These are phyloP conservation scores for Tineola bisselliella DNA, from an alignment of 2,888 invertebrate genomes.

Conservation along the genomic window DNA sequence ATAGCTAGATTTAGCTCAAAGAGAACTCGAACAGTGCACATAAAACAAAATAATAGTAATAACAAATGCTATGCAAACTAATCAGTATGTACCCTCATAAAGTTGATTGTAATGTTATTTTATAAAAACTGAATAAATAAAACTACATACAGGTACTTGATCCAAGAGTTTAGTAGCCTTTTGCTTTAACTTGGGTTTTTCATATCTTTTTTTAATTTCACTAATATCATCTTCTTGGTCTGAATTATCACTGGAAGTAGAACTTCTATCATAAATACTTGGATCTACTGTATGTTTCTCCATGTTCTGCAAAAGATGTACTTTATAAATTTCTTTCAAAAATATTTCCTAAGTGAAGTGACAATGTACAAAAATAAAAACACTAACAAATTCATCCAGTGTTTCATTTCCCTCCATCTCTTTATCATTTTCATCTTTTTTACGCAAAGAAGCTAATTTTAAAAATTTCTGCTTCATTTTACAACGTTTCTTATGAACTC, in stretches of 20 bases:
- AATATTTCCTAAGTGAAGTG: neutral
- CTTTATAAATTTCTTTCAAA: neutral
- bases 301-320: neutral
- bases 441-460: constrained; percentile 29
- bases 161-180: neutral
- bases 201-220: neutral
- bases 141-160: neutral
- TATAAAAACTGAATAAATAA: neutral
- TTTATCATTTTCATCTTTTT: constrained; percentile 14
- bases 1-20: too few species aligned
- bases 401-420: neutral
- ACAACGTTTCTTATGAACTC: constrained; percentile 39
- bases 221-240: constrained; percentile 16
- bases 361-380: neutral
- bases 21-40: too few species aligned
- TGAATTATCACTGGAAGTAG: neutral
- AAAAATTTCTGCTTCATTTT: constrained; percentile 46
- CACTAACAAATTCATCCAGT: neutral
- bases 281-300: neutral
- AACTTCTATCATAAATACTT: neutral
- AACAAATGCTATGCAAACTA: too few species aligned
- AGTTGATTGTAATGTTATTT: too few species aligned
- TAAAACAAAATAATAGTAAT: too few species aligned
- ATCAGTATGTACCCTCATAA: too few species aligned
- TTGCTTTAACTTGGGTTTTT: neutral